Percentiles rank a stretch among this genome's conserved stretches.
phyloP scores from a whole-genome alignment of 1,140 invertebrate species.

The Neodiprion fabricii region DNA sequence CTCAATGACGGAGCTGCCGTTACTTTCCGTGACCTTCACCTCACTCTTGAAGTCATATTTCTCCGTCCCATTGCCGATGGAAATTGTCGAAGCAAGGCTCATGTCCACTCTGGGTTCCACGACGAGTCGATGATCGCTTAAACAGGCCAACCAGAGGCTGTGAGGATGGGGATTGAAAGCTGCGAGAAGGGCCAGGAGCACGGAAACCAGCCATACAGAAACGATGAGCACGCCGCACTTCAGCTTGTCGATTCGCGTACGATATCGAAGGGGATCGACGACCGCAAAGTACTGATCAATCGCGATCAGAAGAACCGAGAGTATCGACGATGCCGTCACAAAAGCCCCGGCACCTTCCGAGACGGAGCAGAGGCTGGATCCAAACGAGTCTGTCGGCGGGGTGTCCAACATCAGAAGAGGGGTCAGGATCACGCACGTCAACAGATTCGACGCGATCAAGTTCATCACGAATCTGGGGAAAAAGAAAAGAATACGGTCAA shows the following conservation, averaged over 20 bases:
- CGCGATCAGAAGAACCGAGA: conserved; percentile 82
- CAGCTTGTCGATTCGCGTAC: conserved; percentile 75
- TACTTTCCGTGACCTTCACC: conserved; percentile 15
- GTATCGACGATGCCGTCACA: conserved; percentile 61
- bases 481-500: conserved; percentile 21
- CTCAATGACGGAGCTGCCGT: conserved; percentile 13
- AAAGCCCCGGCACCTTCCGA: conserved; percentile 51
- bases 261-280: conserved; percentile 85
- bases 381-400: conserved; percentile 28
- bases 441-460: conserved; percentile 70
- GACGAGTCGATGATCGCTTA: neutral
- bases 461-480: conserved; percentile 73
- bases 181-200: conserved; percentile 63
- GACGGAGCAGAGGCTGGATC: conserved; percentile 41
- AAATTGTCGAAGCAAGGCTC: neutral
- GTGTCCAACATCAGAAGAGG: conserved; percentile 65
- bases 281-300: conserved; percentile 89
- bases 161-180: conserved; percentile 62
- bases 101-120: neutral
- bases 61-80: conserved; percentile 22
- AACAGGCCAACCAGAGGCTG: conserved; percentile 62
- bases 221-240: conserved; percentile 75
- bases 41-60: conserved; percentile 19
- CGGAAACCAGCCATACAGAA: conserved; percentile 70
- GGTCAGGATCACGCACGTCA: conserved; percentile 68